Base-by-base conservation (phyloP, 53 echinoderm and acorn worm genomes). In the Pentamera pediparva region DNA sequence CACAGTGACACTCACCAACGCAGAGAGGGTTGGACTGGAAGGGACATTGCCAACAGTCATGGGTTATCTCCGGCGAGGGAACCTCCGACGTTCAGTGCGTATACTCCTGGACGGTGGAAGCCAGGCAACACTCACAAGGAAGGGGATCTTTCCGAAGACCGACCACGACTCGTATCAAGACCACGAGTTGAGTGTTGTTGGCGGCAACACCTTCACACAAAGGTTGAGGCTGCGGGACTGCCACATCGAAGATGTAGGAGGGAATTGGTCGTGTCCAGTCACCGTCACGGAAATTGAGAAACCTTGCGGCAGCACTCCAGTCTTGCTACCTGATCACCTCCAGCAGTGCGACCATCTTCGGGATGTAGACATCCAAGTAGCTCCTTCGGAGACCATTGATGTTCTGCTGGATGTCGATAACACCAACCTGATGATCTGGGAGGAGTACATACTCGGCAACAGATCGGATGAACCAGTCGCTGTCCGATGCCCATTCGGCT, bases 21-120 rank as follows among this genome's bases (percentile, higher is more conserved):
- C 39, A 75, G 43, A 59, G 20, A 34, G 43, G 6, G 50, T 33
- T 30, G 59, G 58, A 74, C 56, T 81, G 28, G 77, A 81, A 24
- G 85, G 69, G 13, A 81, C 70, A 35, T 41, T 88, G 39, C 89
- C 89, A 31, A 89, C 89, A 50, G 81, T 82, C 43, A 85, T 89
- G 85, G 85, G 81, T 1, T 85, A 78, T 52, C 51, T 88, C 9
- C 57, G 75, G 39, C 62, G 47, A 32, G 89, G 89, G 50, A 82
- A 85, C 31, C 45, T 19, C 39, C 78, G 85, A 8, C 69, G 53
- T 17, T 37, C 65, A 19, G 85, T 89, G 26, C 75, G 78, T 34
- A 81, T 89, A 35, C 69, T 89, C 11, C 71, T 89, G 17, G 85
- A 89, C 72, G 76, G 69, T 69, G 84, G 89, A 1, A 89, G 84